Evolutionary conservation across 1,140 invertebrate genomes (phyloP).

Genomic region (Nebria ingens): DNA sequence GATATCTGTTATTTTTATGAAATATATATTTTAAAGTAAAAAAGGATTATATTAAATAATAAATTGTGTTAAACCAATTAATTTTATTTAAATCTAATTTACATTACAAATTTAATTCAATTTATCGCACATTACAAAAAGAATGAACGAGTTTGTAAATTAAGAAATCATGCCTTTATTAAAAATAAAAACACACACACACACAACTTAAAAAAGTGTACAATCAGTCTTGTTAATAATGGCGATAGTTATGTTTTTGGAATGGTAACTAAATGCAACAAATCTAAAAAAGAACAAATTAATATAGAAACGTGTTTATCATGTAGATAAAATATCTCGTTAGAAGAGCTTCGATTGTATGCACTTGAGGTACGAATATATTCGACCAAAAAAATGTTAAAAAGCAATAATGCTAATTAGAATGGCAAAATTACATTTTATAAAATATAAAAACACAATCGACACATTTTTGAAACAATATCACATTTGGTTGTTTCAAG

Average conservation of each 20-base stretch:
- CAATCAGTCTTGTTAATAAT: constrained; percentile 7
- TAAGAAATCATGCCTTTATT: background rate
- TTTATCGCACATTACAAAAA: background rate
- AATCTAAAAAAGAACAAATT: background rate
- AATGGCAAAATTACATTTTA: too few species aligned
- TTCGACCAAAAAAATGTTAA: too few species aligned
- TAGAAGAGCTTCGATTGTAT: too few species aligned
- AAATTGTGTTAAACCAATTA: background rate
- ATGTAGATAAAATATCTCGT: too few species aligned
- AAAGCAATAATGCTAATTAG: too few species aligned
- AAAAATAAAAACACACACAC: background rate
- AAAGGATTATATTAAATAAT: too few species aligned
- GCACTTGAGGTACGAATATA: too few species aligned
- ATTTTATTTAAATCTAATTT: background rate
- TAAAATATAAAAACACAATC: too few species aligned
- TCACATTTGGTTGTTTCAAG: too few species aligned
- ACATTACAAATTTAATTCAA: background rate
- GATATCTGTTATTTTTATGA: too few species aligned
- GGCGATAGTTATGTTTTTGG: background rate
- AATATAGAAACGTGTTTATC: background rate
- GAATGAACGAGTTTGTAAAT: background rate
- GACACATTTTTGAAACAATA: too few species aligned
- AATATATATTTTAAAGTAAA: too few species aligned
- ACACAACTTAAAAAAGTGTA: background rate
- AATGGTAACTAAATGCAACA: constrained; percentile 5